phyloP scores from a whole-genome alignment of 2,113 vertebrate species.

The Candoia aspera region DNA sequence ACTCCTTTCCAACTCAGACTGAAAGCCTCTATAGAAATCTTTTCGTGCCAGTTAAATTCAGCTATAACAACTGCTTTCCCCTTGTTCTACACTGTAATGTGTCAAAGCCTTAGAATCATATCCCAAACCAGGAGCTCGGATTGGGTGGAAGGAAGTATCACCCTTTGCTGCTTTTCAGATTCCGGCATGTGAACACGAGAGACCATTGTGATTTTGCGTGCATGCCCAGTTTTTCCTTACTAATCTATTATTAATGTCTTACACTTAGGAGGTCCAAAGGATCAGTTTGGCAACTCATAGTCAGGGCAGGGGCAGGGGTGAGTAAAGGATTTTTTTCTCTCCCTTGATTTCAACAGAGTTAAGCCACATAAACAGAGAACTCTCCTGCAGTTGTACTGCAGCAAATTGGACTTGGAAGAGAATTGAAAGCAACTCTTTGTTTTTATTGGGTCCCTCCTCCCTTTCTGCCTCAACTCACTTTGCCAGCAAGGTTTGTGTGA shows the following conservation, averaged over 20 bases:
- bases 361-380: conserved; percentile 59
- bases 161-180: neutral
- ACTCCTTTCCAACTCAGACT: neutral
- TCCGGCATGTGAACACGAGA: neutral
- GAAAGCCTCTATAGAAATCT: neutral
- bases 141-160: neutral
- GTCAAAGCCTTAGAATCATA: neutral
- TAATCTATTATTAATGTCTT: neutral
- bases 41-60: neutral
- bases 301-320: neutral
- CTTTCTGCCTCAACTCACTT: conserved; percentile 47
- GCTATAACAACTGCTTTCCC: neutral
- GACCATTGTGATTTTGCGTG: neutral
- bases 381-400: conserved; percentile 65
- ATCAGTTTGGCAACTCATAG: neutral
- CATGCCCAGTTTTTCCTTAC: neutral
- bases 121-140: neutral
- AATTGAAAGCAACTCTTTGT: conserved; percentile 73
- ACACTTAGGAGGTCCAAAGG: neutral
- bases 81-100: neutral
- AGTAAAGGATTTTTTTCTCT: conserved; percentile 18
- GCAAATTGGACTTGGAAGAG: conserved; percentile 74
- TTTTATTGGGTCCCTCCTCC: conserved; percentile 63
- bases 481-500: conserved; percentile 53
- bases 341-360: conserved; percentile 55